Base-by-base conservation (phyloP, 1,140 invertebrate genomes). In the Brachionus paranguensis region DNA sequence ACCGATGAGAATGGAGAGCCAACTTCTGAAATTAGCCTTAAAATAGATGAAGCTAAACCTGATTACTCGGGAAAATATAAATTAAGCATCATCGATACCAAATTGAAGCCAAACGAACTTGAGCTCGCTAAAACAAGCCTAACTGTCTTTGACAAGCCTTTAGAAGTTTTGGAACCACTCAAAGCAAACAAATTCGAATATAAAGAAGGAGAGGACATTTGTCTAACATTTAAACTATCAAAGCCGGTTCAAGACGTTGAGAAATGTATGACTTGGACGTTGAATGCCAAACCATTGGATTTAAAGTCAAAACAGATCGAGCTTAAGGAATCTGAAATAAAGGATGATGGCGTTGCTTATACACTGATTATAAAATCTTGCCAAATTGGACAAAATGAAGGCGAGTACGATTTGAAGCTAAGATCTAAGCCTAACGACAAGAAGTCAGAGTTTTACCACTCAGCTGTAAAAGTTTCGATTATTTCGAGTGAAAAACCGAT, bases 181-280 rank as follows among this genome's bases (percentile, higher is more conserved):
- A 64, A 33, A 53, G 43, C 78, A 2, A 41, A 37, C 20, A 55
- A 79, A 79, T 27, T 53, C n/a, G 78, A 79, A 79, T 79, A 79
- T 27, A 64, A 79, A 55, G 50, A 55, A 55, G 78, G 47, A 17
- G 14, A 53, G 12, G 43, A 47, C 5, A 47, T 47, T 12, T 47
- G 45, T n/a, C 45, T 47, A 3, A 12, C 45, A 47, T 47, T 47
- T 47, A 47, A 47, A 47, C 45, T 47, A 47, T 47, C 45, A 11
- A 72, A 72, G 20, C 37, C 37, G 6, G 6, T 37, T 37, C 10
- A 37, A 68, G 64, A 27, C 29, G n/a, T 33, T 11, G 12, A 72
- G n/a, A 72, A 72, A 72, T 72, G 68, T 10, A 72, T 72, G 68
- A 72, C 14, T 17, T 72, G 68, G 68, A 43, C 68, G 11, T 43